Base-by-base conservation (phyloP, 2,797 vertebrate species). In the Lates japonicus region DNA sequence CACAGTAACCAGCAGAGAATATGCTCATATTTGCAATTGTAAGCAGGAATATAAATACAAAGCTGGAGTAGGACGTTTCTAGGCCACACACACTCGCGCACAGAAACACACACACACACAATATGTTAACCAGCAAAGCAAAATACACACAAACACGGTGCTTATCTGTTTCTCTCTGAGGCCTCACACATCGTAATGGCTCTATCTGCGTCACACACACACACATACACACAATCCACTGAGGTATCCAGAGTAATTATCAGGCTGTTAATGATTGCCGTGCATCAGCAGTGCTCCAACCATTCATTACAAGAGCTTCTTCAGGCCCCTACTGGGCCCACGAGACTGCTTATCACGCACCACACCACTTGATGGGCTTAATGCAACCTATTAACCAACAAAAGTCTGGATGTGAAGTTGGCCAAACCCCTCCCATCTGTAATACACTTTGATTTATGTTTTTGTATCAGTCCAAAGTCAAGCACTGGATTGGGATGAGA, bases 181-280 rank as follows among this genome's bases (percentile, higher is more conserved):
- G 89, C 91, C 91, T 85, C 91, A 88, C 87, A 91, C 90, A 75
- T 91, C 60, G 81, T 90, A 87, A 92, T 81, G 81, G 87, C 91
- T 93, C 88, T 94, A 93, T 93, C 88, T 91, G 82, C 84, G 5
- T 84, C 90, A 67, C 69, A 80, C 78, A 72, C 74, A 69, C 76
- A 63, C 59, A 61, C 78, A 66, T 25, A 12, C 65, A 69, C 77
- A 77, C 90, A 92, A 90, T 80, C 85, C 88, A 88, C 88, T 71
- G 94, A 96, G 95, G 96, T 96, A 96, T 95, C 96, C 96, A 94
- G 96, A 93, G 92, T 97, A 97, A 98, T 98, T 98, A 98, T 95
- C 88, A 86, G 5, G 92, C 95, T 95, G 95, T 95, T 98, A 97
- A 97, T 97, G 96, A 97, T 95, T 93, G 93, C 92, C 81, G 92